phyloP scores from a whole-genome alignment of 92 coral and sea anemone species.

The Phenganax stokvisi region DNA sequence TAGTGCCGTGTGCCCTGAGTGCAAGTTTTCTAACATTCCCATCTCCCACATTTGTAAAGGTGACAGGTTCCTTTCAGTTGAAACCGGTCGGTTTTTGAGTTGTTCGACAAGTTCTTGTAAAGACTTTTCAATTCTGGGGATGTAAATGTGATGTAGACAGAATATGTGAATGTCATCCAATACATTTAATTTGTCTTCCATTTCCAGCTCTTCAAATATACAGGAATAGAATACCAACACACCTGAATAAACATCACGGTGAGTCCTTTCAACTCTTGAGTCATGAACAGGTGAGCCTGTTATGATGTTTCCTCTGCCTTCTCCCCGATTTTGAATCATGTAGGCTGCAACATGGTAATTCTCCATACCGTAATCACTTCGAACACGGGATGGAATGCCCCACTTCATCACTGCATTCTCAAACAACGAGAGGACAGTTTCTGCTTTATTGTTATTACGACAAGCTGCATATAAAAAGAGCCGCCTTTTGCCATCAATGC shows the following conservation, averaged over 20 bases:
- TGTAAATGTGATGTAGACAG: slow-evolving; percentile 45
- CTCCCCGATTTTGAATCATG: slow-evolving; percentile 48
- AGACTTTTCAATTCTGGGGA: slow-evolving; percentile 47
- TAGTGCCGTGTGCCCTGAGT: slow-evolving; percentile 68
- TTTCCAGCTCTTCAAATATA: slow-evolving; percentile 39
- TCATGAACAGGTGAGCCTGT: slow-evolving; percentile 54
- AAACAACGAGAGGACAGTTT: slow-evolving; percentile 47
- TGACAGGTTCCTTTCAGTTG: slow-evolving; percentile 68
- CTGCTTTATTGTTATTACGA: slow-evolving; percentile 48
- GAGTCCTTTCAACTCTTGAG: slow-evolving; percentile 39
- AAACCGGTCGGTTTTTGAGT: slow-evolving; percentile 77
- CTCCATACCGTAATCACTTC: too few relatives aligned
- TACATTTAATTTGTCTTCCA: slow-evolving; percentile 36
- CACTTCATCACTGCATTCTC: slow-evolving; percentile 45
- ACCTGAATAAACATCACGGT: slow-evolving; percentile 30
- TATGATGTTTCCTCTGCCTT: slow-evolving; percentile 53
- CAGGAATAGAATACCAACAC: too few relatives aligned
- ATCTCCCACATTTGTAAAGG: slow-evolving; percentile 67
- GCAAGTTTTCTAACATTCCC: slow-evolving; percentile 66
- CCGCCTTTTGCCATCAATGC: slow-evolving; percentile 51
- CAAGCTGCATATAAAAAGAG: slow-evolving; percentile 46
- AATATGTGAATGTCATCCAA: slow-evolving; percentile 39
- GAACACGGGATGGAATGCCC: slow-evolving; percentile 18
- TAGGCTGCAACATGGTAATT: slow-evolving; percentile 38
- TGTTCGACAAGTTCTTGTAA: slow-evolving; percentile 48